phyloP scores from a whole-genome alignment of 2,797 vertebrate species.

The Vultur gryphus region DNA sequence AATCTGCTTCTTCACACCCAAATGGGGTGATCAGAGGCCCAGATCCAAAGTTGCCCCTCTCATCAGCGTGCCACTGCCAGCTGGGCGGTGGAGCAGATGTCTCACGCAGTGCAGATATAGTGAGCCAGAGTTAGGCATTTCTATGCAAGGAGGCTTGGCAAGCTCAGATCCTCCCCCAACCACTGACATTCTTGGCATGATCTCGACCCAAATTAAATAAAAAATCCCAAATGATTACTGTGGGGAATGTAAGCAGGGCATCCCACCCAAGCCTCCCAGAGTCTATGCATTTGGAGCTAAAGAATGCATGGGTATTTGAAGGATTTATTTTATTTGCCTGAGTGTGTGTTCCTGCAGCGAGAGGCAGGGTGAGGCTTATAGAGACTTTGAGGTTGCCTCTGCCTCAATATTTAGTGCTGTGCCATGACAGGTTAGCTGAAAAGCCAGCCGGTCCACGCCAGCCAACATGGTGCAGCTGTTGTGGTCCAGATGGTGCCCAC shows the following conservation, averaged over 20 bases:
- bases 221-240: not conserved
- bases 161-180: not conserved
- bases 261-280: not conserved
- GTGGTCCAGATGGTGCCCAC: not conserved
- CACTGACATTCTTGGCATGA: conserved; percentile 10
- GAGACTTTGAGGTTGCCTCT: not conserved
- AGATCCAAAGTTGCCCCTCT: not conserved
- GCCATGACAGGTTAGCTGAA: not conserved
- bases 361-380: not conserved
- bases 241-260: not conserved
- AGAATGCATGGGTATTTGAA: not conserved
- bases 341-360: not conserved
- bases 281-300: not conserved
- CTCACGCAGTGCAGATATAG: accelerated
- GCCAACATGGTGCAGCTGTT: not conserved
- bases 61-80: accelerated
- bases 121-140: not conserved
- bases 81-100: not conserved
- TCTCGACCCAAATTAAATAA: not conserved
- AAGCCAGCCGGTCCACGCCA: not conserved
- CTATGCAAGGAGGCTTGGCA: not conserved
- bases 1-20: not conserved
- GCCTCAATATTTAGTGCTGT: not conserved
- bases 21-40: not conserved
- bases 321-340: not conserved